These are phyloP conservation scores for Isotomurus palustris DNA, from an alignment of 2,888 invertebrate genomes.

Conservation along the genomic window DNA sequence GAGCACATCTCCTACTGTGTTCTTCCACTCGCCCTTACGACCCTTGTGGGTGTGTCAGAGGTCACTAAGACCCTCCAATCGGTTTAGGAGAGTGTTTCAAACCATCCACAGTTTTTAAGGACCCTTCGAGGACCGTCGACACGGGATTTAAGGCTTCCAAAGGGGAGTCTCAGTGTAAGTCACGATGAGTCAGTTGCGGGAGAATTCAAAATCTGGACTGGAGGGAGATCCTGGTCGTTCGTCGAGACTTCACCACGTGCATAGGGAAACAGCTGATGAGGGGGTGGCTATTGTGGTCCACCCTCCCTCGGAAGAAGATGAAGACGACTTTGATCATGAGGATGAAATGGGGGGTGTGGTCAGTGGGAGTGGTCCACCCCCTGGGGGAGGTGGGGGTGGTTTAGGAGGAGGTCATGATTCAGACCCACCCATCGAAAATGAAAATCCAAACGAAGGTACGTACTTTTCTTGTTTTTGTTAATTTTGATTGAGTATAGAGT, in stretches of 20 bases:
- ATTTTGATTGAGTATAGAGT: too few species aligned
- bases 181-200: conserved; percentile 43
- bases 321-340: background rate
- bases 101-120: background rate
- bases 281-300: background rate
- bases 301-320: conserved; percentile 1
- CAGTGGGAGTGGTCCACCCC: conserved; percentile 34
- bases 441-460: conserved; percentile 33
- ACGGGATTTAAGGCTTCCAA: background rate
- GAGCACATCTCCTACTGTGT: background rate
- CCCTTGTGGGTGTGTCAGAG: background rate
- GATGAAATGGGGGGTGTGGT: background rate
- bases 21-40: background rate
- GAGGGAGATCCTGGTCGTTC: conserved; percentile 23
- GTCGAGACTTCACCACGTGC: conserved; percentile 7
- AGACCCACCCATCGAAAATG: conserved; percentile 40
- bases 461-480: too few species aligned
- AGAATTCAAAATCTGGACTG: conserved; percentile 37
- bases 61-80: background rate
- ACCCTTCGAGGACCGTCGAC: background rate
- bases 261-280: background rate
- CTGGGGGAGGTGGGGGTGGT: conserved; percentile 16
- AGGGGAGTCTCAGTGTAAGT: conserved; percentile 7
- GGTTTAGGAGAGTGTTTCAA: too few species aligned
- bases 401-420: conserved; percentile 29